phyloP scores from a whole-genome alignment of 2,113 vertebrate genomes.

The Melozone crissalis region DNA sequence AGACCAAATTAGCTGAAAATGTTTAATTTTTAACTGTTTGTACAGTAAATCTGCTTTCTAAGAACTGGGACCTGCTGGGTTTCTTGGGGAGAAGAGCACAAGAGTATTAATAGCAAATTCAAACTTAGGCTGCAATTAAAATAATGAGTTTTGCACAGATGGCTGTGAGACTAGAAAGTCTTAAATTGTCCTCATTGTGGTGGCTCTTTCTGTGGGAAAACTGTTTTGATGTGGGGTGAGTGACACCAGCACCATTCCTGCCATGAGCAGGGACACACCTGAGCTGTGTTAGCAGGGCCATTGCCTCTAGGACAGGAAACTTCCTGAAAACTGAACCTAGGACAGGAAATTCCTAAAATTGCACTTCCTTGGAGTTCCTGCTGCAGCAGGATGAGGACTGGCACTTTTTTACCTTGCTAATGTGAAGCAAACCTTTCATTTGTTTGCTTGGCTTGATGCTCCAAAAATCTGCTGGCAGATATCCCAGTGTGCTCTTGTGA shows the following conservation, averaged over 20 bases:
- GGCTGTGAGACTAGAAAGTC: background rate
- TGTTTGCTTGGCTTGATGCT: background rate
- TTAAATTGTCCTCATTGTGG: background rate
- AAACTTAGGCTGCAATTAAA: background rate
- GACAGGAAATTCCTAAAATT: background rate
- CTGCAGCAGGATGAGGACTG: background rate
- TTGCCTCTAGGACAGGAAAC: background rate
- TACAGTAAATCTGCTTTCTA: background rate
- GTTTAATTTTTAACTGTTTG: background rate
- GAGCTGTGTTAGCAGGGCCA: background rate
- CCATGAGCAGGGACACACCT: background rate
- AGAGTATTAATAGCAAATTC: background rate
- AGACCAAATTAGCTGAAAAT: background rate
- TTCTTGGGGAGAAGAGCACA: background rate
- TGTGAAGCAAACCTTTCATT: background rate
- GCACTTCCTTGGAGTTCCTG: background rate
- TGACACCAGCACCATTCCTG: background rate
- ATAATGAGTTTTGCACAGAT: background rate
- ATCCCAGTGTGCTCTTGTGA: background rate
- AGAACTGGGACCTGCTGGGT: background rate
- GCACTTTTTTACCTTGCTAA: background rate
- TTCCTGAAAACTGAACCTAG: fast-evolving
- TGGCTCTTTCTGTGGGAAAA: background rate
- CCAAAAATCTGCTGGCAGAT: background rate
- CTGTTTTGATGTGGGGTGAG: background rate